Percentiles rank a stretch among this genome's conserved stretches.
These are phyloP conservation scores for Ia io DNA, from an alignment of 2,113 vertebrate genomes.

Conservation along the genomic window DNA sequence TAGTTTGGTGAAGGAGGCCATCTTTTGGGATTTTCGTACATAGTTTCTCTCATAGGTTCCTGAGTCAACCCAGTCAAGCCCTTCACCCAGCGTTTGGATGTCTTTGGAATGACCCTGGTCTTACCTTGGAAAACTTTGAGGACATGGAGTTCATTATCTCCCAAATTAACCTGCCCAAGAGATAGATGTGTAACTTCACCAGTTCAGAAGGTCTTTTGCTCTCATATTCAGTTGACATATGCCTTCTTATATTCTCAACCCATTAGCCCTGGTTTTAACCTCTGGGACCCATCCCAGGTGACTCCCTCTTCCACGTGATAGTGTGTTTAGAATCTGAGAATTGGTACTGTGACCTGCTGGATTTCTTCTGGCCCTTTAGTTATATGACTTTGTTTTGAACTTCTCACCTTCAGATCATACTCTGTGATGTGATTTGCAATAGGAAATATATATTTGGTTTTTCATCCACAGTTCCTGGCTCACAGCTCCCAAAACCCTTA, in stretches of 20 bases:
- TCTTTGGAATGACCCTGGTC: background rate
- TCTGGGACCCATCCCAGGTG: background rate
- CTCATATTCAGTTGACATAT: background rate
- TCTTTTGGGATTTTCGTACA: background rate
- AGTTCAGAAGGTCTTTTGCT: background rate
- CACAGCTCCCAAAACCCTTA: background rate
- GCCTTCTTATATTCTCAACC: background rate
- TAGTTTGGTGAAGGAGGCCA: background rate
- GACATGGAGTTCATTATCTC: background rate
- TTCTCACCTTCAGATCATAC: background rate
- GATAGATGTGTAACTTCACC: background rate
- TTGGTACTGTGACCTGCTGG: background rate
- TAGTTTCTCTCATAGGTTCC: background rate
- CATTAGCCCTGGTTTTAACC: background rate
- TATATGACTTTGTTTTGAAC: background rate
- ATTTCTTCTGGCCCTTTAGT: background rate
- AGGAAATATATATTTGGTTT: background rate
- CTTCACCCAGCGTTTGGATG: too few species aligned
- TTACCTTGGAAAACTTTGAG: background rate
- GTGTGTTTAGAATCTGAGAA: background rate
- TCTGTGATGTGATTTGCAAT: background rate
- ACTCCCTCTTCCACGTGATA: accelerated
- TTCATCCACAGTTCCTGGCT: background rate
- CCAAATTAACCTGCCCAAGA: background rate
- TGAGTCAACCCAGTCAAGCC: background rate